Conservation (phyloP, 2,113 vertebrate species). For the Phalacrocorax carbo region DNA sequence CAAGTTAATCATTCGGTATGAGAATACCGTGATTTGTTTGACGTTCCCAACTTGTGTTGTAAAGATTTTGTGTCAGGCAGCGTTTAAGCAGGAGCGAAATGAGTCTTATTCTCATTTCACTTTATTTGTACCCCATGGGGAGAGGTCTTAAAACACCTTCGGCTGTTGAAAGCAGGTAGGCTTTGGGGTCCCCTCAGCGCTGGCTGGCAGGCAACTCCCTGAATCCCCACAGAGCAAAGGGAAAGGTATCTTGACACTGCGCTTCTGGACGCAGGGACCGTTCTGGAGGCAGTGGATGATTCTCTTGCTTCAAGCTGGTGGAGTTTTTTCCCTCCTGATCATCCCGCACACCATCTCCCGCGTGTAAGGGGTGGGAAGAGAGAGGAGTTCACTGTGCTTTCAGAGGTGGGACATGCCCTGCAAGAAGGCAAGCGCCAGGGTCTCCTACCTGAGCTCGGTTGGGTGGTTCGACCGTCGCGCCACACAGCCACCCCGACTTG, state of each 20-base stretch:
- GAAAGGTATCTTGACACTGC: background rate
- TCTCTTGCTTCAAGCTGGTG: background rate
- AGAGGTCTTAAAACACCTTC: background rate
- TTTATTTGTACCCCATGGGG: background rate
- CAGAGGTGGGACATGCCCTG: background rate
- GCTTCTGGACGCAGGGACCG: accelerated
- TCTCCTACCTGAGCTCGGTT: background rate
- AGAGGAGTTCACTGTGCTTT: background rate
- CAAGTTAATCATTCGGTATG: background rate
- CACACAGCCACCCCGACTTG: background rate
- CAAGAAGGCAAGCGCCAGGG: background rate
- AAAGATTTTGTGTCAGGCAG: background rate
- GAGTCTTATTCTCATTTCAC: background rate
- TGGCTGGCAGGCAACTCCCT: background rate
- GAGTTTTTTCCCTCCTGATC: background rate
- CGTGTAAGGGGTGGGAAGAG: too few relatives aligned
- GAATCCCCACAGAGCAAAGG: background rate
- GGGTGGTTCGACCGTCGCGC: accelerated
- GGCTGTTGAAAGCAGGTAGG: background rate
- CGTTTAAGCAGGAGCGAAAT: background rate
- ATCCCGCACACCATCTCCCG: background rate
- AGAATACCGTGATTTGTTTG: background rate
- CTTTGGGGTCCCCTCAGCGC: background rate
- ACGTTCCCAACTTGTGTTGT: background rate
- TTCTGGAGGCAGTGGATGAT: accelerated